A percentile compares a stretch with the other conserved stretches of the same genome.
Evolutionary conservation across 2,888 invertebrate genomes (phyloP).

Genomic region (Meteorus colon): DNA sequence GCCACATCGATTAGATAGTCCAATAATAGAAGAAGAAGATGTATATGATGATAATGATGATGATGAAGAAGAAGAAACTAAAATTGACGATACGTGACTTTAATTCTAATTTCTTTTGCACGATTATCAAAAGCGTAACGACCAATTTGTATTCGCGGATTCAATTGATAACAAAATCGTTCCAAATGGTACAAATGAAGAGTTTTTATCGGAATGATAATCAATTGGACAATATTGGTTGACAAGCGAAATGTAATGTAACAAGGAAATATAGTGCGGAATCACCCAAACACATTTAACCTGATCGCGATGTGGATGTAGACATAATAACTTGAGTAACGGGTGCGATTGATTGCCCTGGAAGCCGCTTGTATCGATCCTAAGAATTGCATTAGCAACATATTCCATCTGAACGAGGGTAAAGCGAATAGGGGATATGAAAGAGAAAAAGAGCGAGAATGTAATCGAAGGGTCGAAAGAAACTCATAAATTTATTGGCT

Average conservation of each 20-base stretch:
- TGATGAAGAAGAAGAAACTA: constrained; percentile 29
- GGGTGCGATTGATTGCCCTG: constrained; percentile 41
- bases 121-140: background rate
- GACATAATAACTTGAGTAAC: constrained; percentile 38
- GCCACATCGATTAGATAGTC: constrained; percentile 35
- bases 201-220: background rate
- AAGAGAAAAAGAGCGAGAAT: background rate
- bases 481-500: constrained; percentile 19
- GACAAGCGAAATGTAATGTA: background rate
- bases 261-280: background rate
- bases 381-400: constrained; percentile 36
- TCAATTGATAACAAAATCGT: background rate
- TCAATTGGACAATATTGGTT: constrained; percentile 8
- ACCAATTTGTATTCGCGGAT: background rate
- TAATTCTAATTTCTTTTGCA: background rate
- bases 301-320: constrained; percentile 25
- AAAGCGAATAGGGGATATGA: background rate
- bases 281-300: constrained; percentile 34
- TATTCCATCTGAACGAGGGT: background rate
- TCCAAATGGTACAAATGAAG: constrained; percentile 8
- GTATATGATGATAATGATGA: constrained; percentile 12
- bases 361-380: constrained; percentile 34
- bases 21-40: constrained; percentile 40
- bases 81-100: constrained; percentile 15
- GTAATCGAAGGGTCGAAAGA: background rate